phyloP scores from a whole-genome alignment of 2,888 invertebrate genomes.

The Apantesis nais region DNA sequence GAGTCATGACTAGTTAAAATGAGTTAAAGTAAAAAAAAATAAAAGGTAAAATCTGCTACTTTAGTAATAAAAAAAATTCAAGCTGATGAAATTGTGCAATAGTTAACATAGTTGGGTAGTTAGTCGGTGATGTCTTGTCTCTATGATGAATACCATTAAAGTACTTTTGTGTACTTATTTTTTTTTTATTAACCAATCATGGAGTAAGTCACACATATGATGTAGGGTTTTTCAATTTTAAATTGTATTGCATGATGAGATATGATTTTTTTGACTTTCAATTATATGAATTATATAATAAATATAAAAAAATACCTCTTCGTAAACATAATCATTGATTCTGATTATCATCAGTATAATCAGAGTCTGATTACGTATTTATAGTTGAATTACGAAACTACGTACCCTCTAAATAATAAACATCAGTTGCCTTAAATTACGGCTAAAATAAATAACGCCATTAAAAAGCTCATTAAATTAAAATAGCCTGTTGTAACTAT shows the following conservation, averaged over 20 bases:
- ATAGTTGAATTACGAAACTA: background rate
- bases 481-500: constrained; percentile 6
- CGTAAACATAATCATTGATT: too few species aligned
- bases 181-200: background rate
- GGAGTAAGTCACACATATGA: background rate
- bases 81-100: background rate
- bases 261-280: background rate
- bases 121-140: background rate
- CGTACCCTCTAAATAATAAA: background rate
- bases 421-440: background rate
- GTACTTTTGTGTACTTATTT: background rate
- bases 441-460: constrained; percentile 13
- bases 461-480: constrained; percentile 14
- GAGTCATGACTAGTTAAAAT: background rate
- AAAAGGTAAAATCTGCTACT: background rate
- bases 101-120: background rate
- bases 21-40: background rate
- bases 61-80: background rate
- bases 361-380: background rate
- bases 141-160: background rate
- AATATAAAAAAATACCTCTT: too few species aligned
- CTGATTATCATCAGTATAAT: too few species aligned
- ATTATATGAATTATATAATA: too few species aligned
- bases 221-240: background rate
- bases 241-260: background rate